Base-by-base conservation (phyloP, 64 coral and sea anemone genomes). In the Cladopsammia gracilis region DNA sequence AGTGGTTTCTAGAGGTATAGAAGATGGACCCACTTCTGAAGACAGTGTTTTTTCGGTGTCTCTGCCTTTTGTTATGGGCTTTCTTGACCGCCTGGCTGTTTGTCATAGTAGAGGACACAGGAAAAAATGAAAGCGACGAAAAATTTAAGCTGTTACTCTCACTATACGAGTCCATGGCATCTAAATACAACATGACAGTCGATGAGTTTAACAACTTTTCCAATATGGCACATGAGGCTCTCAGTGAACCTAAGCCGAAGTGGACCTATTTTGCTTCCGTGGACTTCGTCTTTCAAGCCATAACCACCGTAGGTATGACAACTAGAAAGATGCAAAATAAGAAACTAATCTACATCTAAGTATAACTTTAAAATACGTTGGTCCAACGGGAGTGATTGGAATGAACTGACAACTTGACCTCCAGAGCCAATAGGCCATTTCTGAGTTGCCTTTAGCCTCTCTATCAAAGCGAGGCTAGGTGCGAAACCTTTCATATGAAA, bases 161-260 rank as follows among this genome's bases (percentile, higher is more conserved):
- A 14, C 76, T 91, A 10, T 91, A 82, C 20, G 46, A 57, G 22
- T 80, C 51, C 19, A 91, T 91, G 62, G 78, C 89, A 46, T 69
- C 26, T 49, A 91, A 91, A 71, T 91, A 12, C 25, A 91, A 91
- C 89, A 91, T 91, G 62, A 82, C 89, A 71, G 0, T 82, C 45
- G 34, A 22, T 48, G 89, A 91, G 15, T 91, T 91, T 12, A 34
- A 50, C 20, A 69, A n/a, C 45, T 83, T 91, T 42, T 60, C 89
- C 57, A 16, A 66, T 23, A 71, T 52, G n/a, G 77, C 48, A 13
- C 72, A 78, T 72, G 18, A 45, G 10, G 87, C 73, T 6, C 58
- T 89, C 8, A 78, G 49, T 5, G 10, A 50, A 14, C 87, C 87
- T 1, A 77, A 65, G 1, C 16, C 1, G 14, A 19, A 77, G 12